phyloP scores from a whole-genome alignment of 1,140 invertebrate genomes.

The Drosophila takahashii region DNA sequence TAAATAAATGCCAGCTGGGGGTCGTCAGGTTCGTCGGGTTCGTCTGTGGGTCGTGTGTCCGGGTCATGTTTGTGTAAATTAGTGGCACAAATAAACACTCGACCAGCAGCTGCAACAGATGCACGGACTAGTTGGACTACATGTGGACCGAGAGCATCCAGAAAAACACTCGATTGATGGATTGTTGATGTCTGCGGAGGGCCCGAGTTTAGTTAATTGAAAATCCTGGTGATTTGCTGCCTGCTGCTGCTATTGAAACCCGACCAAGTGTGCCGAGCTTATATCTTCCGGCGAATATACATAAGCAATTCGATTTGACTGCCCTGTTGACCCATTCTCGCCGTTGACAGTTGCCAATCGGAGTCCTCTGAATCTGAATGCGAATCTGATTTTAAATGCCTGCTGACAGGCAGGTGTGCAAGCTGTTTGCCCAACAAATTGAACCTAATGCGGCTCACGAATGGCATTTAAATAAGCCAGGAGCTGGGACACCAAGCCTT shows the following conservation, averaged over 20 bases:
- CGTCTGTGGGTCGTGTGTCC: slow-evolving; percentile 6
- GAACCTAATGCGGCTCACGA: slow-evolving; percentile 75
- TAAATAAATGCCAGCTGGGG: slow-evolving; percentile 54
- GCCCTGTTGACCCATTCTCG: slow-evolving; percentile 44
- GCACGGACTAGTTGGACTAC: slow-evolving; percentile 17
- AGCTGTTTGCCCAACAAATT: slow-evolving; percentile 77
- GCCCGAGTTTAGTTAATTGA: slow-evolving; percentile 40
- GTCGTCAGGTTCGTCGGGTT: slow-evolving; percentile 35
- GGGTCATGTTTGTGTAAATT: slow-evolving; percentile 61
- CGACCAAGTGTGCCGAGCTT: slow-evolving; percentile 1
- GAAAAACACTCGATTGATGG: slow-evolving; percentile 35
- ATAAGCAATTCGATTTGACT: slow-evolving; percentile 16
- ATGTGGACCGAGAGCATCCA: not conserved
- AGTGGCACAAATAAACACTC: slow-evolving; percentile 51
- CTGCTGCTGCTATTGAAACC: slow-evolving; percentile 10
- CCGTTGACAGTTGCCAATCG: slow-evolving; percentile 47
- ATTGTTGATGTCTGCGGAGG: slow-evolving; percentile 21
- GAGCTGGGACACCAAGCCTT: slow-evolving; percentile 43
- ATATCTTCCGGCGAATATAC: not conserved
- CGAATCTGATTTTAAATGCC: slow-evolving; percentile 46
- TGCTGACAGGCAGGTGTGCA: slow-evolving; percentile 50
- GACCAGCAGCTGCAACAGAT: slow-evolving; percentile 20
- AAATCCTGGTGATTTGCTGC: slow-evolving; percentile 41
- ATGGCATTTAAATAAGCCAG: slow-evolving; percentile 62
- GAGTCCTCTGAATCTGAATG: slow-evolving; percentile 18